Evolutionary conservation across 2,888 invertebrate species (phyloP), one percentile per base, ranked within the genome.

Genomic region (Megalurothrips usitatus): DNA sequence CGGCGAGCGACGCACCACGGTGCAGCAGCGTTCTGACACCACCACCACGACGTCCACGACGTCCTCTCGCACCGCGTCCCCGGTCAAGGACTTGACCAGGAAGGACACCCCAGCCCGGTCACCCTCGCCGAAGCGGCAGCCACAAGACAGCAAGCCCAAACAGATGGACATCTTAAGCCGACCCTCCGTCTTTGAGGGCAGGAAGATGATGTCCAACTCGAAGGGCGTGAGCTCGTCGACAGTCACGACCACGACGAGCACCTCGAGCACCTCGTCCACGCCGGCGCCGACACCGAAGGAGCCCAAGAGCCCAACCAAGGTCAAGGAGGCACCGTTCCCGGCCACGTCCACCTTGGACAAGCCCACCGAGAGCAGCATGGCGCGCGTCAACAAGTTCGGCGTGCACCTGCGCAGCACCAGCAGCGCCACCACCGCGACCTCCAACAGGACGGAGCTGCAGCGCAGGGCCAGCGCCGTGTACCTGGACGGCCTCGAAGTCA

Each of bases 331-430:
- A 1, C 52, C 10, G 14, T 52, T 19, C 52, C 52, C 52, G 14
- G 3, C 52, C 3, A 12, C 68, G n/a, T 68, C 68, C 68, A 11
- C 68, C 23, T 23, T 68, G 68, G 68, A 68, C 11, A 19, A 23
- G n/a, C 68, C 68, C 68, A 68, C 68, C 9, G 68, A 68, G 48
- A 89, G 89, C 83, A 90, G 88, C 83, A 87, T 90, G 19, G 87
- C 89, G 78, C 89, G 89, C 43, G 89, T 90, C 79, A 90, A 91
- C 2, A 93, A 93, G 85, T 94, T 93, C 85, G 93, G 93, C 52
- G 91, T 93, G 11, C 92, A 92, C 80, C 87, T 92, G 48, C 89
- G 90, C 47, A 89, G 90, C 82, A 91, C 91, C 1, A 90, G 91
- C 84, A 89, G 84, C 88, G 83, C 88, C 88, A 81, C 79, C 80